phyloP scores from a whole-genome alignment of 2,888 invertebrate genomes.

The Zygothrica quintamaculata region DNA sequence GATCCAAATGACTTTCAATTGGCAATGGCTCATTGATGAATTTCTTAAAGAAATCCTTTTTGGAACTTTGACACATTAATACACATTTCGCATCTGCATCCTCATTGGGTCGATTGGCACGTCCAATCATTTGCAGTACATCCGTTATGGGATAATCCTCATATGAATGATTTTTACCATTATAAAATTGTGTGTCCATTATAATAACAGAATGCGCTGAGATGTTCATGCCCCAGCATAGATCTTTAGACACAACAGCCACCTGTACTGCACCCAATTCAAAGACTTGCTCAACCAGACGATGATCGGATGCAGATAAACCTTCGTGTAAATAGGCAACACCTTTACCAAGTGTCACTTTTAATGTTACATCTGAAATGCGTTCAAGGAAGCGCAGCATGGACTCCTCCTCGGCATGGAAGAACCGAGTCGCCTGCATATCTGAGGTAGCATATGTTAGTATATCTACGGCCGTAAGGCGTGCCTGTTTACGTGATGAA shows the following conservation, averaged over 20 bases:
- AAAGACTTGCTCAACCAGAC: conserved; percentile 96
- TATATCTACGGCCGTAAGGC: conserved; percentile 97
- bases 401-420: conserved; percentile 94
- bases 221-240: conserved; percentile 96
- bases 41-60: conserved; percentile 99
- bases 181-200: conserved; percentile 89
- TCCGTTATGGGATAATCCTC: conserved; percentile 99
- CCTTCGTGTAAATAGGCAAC: conserved; percentile 99
- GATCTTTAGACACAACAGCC: conserved; percentile 95
- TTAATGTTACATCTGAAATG: conserved; percentile 94
- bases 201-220: conserved; percentile 97
- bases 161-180: conserved; percentile 93
- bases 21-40: conserved; percentile 98
- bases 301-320: conserved; percentile 91
- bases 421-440: conserved; percentile 93
- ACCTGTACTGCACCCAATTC: conserved; percentile 96
- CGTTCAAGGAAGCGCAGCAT: conserved; percentile 94
- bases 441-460: conserved; percentile 97
- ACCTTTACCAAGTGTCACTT: conserved; percentile 96
- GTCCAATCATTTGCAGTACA: conserved; percentile 98
- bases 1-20: conserved; percentile 98
- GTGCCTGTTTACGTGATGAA: conserved; percentile 94
- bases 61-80: conserved; percentile 97
- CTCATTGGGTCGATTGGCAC: conserved; percentile 95
- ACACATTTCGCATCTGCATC: conserved; percentile 98